phyloP scores from a whole-genome alignment of 2,797 vertebrate species.

The Zalophus californianus region DNA sequence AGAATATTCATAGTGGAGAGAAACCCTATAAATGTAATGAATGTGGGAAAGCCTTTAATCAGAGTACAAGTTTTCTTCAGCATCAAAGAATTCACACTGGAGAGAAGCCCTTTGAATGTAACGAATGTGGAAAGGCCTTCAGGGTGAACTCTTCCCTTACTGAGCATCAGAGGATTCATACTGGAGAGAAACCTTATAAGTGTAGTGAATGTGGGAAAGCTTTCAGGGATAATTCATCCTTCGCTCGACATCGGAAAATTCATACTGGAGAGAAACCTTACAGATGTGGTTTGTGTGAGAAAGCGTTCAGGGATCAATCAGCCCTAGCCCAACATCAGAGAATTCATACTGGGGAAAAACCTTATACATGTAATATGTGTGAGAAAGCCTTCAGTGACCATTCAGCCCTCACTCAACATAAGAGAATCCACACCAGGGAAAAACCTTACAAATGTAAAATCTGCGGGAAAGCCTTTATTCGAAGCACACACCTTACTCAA shows the following conservation, averaged over 20 bases:
- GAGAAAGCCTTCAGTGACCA: slow-evolving; percentile 82
- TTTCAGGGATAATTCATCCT: slow-evolving; percentile 82
- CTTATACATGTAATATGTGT: slow-evolving; percentile 75
- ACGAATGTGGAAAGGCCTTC: slow-evolving; percentile 83
- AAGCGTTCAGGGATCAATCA: slow-evolving; percentile 81
- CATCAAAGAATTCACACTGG: slow-evolving; percentile 86
- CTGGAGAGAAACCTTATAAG: slow-evolving; percentile 81
- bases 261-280: slow-evolving; percentile 84
- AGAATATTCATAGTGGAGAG: slow-evolving; percentile 81
- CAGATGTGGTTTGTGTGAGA: slow-evolving; percentile 80
- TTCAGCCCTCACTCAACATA: slow-evolving; percentile 82
- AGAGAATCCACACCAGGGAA: slow-evolving; percentile 79
- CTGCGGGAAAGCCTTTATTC: slow-evolving; percentile 79
- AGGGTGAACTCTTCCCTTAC: slow-evolving; percentile 81
- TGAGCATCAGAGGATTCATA: slow-evolving; percentile 82
- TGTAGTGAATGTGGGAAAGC: slow-evolving; percentile 80
- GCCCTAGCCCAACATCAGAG: slow-evolving; percentile 81
- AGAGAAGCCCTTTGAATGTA: slow-evolving; percentile 83
- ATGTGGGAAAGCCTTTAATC: slow-evolving; percentile 85
- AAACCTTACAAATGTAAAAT: slow-evolving; percentile 80
- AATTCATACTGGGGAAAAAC: slow-evolving; percentile 82
- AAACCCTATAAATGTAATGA: slow-evolving; percentile 82
- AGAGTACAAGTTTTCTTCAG: slow-evolving; percentile 85
- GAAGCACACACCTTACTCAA: slow-evolving; percentile 78
- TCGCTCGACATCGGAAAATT: slow-evolving; percentile 81